These are phyloP conservation scores for Chironomus tentans DNA, from an alignment of 2,888 invertebrate species.

Conservation along the genomic window DNA sequence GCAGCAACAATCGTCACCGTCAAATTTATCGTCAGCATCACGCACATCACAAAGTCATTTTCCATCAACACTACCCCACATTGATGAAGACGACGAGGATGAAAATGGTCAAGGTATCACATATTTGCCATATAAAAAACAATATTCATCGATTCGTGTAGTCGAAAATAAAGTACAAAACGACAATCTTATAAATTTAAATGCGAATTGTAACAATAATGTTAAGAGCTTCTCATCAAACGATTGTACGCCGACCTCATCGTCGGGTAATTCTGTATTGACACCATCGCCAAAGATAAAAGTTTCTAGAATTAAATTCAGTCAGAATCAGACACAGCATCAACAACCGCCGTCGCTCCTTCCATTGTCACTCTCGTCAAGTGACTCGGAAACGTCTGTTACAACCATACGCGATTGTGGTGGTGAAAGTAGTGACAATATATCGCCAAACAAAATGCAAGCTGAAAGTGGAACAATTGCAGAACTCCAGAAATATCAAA, in stretches of 20 bases:
- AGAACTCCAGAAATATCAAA: constrained; percentile 81
- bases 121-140: constrained; percentile 47
- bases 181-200: constrained; percentile 35
- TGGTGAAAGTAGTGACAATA: constrained; percentile 34
- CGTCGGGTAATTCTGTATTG: constrained; percentile 39
- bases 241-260: constrained; percentile 33
- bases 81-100: constrained; percentile 72
- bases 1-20: constrained; percentile 29
- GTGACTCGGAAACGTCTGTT: constrained; percentile 35
- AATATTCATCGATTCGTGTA: constrained; percentile 46
- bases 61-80: constrained; percentile 57
- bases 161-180: constrained; percentile 45
- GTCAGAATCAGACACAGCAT: constrained; percentile 35
- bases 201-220: constrained; percentile 32
- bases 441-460: constrained; percentile 65
- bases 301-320: constrained; percentile 28
- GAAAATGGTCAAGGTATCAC: constrained; percentile 45
- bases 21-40: constrained; percentile 39
- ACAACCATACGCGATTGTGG: constrained; percentile 38
- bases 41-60: constrained; percentile 48
- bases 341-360: no score
- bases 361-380: constrained; percentile 32
- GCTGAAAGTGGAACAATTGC: constrained; percentile 88
- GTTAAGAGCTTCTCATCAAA: constrained; percentile 31
- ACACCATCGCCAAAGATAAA: constrained; percentile 30